phyloP scores from a whole-genome alignment of 2,888 invertebrate species.

The Nephrotoma guestfalica region DNA sequence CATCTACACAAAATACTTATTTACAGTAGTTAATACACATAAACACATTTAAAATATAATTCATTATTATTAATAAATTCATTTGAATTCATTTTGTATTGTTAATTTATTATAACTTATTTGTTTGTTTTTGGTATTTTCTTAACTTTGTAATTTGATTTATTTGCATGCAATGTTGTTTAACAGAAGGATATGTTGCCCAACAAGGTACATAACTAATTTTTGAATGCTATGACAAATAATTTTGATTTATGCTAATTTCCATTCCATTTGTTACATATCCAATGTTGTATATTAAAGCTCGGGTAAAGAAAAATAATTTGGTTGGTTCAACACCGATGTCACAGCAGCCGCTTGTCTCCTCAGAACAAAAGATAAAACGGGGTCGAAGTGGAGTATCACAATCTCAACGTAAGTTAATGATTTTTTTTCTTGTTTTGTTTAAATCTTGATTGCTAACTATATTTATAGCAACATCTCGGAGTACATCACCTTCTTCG shows the following conservation, averaged over 20 bases:
- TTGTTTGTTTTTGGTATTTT: slow-evolving; percentile 10
- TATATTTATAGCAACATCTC: slow-evolving; percentile 60
- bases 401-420: slow-evolving; percentile 80
- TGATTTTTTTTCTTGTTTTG: neutral
- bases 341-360: slow-evolving; percentile 19
- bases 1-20: neutral
- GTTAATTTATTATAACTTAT: neutral
- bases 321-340: slow-evolving; percentile 23
- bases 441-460: slow-evolving; percentile 6
- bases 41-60: neutral
- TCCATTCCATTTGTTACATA: neutral
- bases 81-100: neutral
- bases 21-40: neutral
- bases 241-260: neutral
- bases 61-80: neutral
- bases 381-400: slow-evolving; percentile 64
- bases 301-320: slow-evolving; percentile 49
- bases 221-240: slow-evolving; percentile 5
- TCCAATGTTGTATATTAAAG: slow-evolving; percentile 25
- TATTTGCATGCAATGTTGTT: slow-evolving; percentile 13
- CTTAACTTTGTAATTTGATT: slow-evolving; percentile 16
- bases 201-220: slow-evolving; percentile 41
- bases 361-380: slow-evolving; percentile 43
- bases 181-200: slow-evolving; percentile 45
- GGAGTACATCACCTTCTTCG: slow-evolving; percentile 88